phyloP scores from a whole-genome alignment of 2,888 invertebrate species.

The Alcis repandata region DNA sequence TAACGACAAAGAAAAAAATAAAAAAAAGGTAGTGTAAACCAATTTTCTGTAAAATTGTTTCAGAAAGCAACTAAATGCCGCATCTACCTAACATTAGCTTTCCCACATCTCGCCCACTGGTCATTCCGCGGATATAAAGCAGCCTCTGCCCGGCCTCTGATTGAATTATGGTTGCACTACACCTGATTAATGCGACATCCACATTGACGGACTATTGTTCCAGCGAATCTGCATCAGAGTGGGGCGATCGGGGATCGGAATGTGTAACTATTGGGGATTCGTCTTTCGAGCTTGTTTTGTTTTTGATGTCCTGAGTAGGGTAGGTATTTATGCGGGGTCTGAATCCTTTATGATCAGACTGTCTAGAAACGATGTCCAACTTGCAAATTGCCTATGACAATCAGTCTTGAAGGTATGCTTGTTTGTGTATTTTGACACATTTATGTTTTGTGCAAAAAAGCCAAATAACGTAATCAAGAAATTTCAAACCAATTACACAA shows the following conservation, averaged over 20 bases:
- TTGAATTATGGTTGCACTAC: constrained; percentile 85
- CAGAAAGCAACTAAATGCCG: background rate
- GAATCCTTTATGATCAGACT: too few relatives aligned
- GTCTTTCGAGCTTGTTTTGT: constrained; percentile 51
- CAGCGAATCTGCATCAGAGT: constrained; percentile 78
- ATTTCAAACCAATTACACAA: too few relatives aligned
- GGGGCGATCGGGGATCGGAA: constrained; percentile 67
- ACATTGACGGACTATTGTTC: constrained; percentile 84
- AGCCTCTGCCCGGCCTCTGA: constrained; percentile 72
- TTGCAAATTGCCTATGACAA: too few relatives aligned
- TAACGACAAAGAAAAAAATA: too few relatives aligned
- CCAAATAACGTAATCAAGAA: too few relatives aligned
- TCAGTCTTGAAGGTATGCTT: too few relatives aligned
- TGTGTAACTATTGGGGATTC: constrained; percentile 69
- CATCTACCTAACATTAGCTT: constrained; percentile 16
- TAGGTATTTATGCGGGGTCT: background rate
- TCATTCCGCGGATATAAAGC: constrained; percentile 70
- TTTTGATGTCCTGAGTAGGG: constrained; percentile 5
- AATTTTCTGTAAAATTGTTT: background rate
- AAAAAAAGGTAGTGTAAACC: background rate
- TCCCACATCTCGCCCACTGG: constrained; percentile 64
- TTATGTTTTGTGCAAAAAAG: too few relatives aligned
- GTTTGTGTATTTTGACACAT: too few relatives aligned
- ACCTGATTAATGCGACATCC: constrained; percentile 86
- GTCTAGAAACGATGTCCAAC: too few relatives aligned